A percentile compares a stretch with the other conserved stretches of the same genome.
These are phyloP conservation scores for Cuculus canorus DNA, from an alignment of 2,797 vertebrate species.

Conservation along the genomic window DNA sequence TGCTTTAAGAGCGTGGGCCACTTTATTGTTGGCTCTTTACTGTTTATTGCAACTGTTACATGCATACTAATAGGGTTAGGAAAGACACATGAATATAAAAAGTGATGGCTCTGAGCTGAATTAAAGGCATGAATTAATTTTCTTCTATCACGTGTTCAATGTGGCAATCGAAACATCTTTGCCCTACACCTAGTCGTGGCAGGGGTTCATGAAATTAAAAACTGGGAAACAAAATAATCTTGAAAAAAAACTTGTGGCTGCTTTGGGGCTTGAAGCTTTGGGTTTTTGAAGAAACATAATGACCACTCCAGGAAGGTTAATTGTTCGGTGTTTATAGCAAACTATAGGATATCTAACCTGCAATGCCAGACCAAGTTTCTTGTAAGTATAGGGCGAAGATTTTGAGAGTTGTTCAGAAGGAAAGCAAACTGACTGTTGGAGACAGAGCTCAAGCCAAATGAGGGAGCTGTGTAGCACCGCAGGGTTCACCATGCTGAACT, in stretches of 20 bases:
- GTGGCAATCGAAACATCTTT: background rate
- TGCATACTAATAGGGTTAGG: background rate
- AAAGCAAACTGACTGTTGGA: background rate
- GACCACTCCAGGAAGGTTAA: background rate
- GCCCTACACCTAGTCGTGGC: background rate
- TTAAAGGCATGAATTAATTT: conserved; percentile 48
- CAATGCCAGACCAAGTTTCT: background rate
- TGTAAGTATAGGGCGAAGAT: background rate
- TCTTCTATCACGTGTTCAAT: conserved; percentile 10
- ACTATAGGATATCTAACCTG: background rate
- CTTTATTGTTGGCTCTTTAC: background rate
- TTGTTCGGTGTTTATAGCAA: background rate
- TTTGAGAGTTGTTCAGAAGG: background rate
- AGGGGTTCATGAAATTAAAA: background rate
- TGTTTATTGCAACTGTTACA: background rate
- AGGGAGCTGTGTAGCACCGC: background rate
- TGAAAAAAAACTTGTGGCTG: background rate
- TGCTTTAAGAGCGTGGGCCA: background rate
- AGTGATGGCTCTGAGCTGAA: conserved; percentile 8
- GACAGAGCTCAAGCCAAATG: background rate
- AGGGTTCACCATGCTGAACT: background rate
- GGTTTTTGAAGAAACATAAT: background rate
- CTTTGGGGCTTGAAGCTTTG: background rate
- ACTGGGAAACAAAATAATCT: background rate
- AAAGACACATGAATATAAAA: background rate